Evolutionary conservation across 2,797 vertebrate genomes (phyloP).

Genomic region (Huso huso): DNA sequence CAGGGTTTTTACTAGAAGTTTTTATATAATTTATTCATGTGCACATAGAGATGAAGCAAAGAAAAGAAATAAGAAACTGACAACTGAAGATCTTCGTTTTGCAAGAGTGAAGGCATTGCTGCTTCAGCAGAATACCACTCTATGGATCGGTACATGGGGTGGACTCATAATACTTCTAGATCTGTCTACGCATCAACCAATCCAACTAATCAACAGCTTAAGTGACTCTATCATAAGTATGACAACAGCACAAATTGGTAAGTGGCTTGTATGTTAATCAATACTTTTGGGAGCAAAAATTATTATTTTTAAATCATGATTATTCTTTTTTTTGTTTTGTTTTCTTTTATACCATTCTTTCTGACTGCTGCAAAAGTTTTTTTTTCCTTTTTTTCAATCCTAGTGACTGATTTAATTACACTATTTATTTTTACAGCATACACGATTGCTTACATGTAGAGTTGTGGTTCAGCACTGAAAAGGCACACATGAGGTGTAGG

Average conservation of each 20-base stretch:
- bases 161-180: slow-evolving; percentile 83
- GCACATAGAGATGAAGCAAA: slow-evolving; percentile 47
- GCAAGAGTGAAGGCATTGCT: slow-evolving; percentile 79
- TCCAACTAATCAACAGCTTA: slow-evolving; percentile 61
- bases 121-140: slow-evolving; percentile 71
- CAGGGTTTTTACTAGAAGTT: neutral
- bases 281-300: neutral
- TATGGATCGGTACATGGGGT: slow-evolving; percentile 88
- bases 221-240: slow-evolving; percentile 75
- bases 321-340: neutral
- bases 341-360: neutral
- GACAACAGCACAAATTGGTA: slow-evolving; percentile 64
- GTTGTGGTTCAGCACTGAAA: no score
- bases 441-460: no score
- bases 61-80: slow-evolving; percentile 40
- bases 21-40: neutral
- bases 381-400: neutral
- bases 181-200: slow-evolving; percentile 65
- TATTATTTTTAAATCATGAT: neutral
- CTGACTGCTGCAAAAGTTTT: neutral
- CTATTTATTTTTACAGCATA: no score
- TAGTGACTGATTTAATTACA: neutral
- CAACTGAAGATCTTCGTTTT: slow-evolving; percentile 50
- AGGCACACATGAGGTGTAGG: no score
- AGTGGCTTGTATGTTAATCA: slow-evolving; percentile 16